Evolutionary conservation across 2,888 invertebrate species (phyloP).

Genomic region (Girardia tigrina): DNA sequence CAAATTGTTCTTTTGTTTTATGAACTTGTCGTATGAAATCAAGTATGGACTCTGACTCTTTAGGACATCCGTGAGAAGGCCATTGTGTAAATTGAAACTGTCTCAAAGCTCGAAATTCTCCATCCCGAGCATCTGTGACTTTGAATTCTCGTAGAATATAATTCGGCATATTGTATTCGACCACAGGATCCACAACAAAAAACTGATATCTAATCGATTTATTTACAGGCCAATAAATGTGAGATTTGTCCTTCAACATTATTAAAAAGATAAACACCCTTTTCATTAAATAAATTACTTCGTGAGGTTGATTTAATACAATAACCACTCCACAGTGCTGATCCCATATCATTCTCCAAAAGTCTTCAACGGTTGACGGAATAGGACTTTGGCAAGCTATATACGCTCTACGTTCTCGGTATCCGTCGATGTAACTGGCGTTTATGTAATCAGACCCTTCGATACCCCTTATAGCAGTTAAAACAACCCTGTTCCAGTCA

Average conservation of each 20-base stretch:
- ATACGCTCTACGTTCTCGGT: constrained; percentile 42
- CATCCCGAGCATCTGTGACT: constrained; percentile 88
- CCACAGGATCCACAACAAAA: constrained; percentile 94
- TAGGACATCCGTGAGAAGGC: constrained; percentile 66
- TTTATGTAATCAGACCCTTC: constrained; percentile 35
- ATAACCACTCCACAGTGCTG: constrained; percentile 55
- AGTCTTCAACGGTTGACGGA: constrained; percentile 54
- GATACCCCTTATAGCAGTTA: constrained; percentile 54
- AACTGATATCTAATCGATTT: constrained; percentile 88
- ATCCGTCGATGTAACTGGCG: constrained; percentile 33
- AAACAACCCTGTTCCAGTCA: constrained; percentile 85
- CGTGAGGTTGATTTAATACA: constrained; percentile 56
- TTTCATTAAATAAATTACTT: constrained; percentile 50
- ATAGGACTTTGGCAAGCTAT: constrained; percentile 56
- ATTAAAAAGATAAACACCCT: constrained; percentile 43
- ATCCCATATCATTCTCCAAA: constrained; percentile 56
- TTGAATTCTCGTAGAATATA: constrained; percentile 97
- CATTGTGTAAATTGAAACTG: constrained; percentile 54
- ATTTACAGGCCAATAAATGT: constrained; percentile 97
- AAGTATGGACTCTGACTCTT: constrained; percentile 92
- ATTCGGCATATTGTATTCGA: constrained; percentile 98
- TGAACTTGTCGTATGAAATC: constrained; percentile 98
- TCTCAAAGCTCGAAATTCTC: constrained; percentile 63
- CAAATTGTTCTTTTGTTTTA: constrained; percentile 98
- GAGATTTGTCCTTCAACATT: constrained; percentile 75